phyloP scores from a whole-genome alignment of 92 coral and sea anemone genomes.

The Plumapathes pennacea region DNA sequence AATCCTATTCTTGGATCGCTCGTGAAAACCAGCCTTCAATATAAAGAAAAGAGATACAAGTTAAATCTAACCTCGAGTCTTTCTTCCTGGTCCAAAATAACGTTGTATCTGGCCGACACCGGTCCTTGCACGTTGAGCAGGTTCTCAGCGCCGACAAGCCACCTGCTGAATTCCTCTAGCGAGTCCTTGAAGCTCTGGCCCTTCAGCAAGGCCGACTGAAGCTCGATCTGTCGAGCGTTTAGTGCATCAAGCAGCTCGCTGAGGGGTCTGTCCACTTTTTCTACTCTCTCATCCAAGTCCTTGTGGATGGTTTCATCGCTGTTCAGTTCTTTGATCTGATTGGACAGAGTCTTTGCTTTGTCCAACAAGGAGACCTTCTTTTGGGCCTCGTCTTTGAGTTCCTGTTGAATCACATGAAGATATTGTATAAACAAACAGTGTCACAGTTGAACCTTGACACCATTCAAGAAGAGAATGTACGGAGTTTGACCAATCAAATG shows the following conservation, averaged over 20 bases:
- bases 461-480: no score
- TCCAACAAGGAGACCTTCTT: slow-evolving; percentile 70
- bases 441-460: no score
- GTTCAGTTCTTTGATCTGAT: slow-evolving; percentile 70
- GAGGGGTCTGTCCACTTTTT: slow-evolving; percentile 67
- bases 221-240: slow-evolving; percentile 71
- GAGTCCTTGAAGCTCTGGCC: slow-evolving; percentile 87
- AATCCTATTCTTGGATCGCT: no score
- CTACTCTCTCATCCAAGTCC: slow-evolving; percentile 71
- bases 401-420: slow-evolving; percentile 35
- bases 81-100: slow-evolving; percentile 80
- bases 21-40: no score
- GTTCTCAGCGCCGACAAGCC: slow-evolving; percentile 81
- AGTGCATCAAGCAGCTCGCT: slow-evolving; percentile 60
- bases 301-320: slow-evolving; percentile 59
- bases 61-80: slow-evolving; percentile 82
- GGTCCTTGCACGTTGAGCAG: slow-evolving; percentile 80
- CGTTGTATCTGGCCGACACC: slow-evolving; percentile 80
- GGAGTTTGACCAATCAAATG: no score
- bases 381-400: slow-evolving; percentile 72
- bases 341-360: slow-evolving; percentile 72
- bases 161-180: slow-evolving; percentile 73
- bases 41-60: no score
- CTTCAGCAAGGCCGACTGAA: slow-evolving; percentile 74
- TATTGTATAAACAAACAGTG: no score